Base-by-base conservation (phyloP, 1,140 invertebrate species). In the Marisa cornuarietis region DNA sequence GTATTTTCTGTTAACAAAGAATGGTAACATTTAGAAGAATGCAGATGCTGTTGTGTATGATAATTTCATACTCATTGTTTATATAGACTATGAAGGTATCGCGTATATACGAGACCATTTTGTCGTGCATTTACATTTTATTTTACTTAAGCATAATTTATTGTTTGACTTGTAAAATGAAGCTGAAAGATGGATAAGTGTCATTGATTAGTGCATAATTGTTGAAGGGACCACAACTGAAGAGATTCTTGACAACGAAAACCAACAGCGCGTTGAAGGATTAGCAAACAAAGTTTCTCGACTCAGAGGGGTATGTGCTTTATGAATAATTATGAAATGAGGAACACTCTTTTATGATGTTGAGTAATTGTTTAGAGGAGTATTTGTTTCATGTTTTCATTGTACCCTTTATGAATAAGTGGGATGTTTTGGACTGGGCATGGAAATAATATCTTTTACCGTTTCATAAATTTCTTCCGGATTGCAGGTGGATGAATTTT, bases 171-270 rank as follows among this genome's bases (percentile, higher is more conserved):
- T 71, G 9, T 51, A 1, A 51, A 18, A 20, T 14, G 4, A n/a
- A n/a, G n/a, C n/a, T n/a, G n/a, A 22, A 20, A 78, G 10, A n/a
- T 24, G n/a, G 31, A 49, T 18, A 72, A 14, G 9, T 58, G 26
- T 22, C 18, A 61, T 71, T 18, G 71, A n/a, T 79, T 24, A n/a
- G 54, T 61, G 31, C 31, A 1, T 65, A 65, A 3, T 81, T 72
- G 42, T 51, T 51, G 22, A 51, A 72, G 49, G 76, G 69, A 81
- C 75, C 42, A 79, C 69, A 82, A 83, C 87, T 69, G 87, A 88
- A 76, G 89, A 88, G 69, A 86, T 88, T 80, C 73, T 90, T 71
- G 89, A 90, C 75, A 66, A 77, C 73, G 87, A 90, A 79, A 90
- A 90, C 79, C 87, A 88, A 79, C 81, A 83, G 13, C 76, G 85